Evolutionary conservation across 2,797 vertebrate species (phyloP).

Genomic region (Galaxias olidus): DNA sequence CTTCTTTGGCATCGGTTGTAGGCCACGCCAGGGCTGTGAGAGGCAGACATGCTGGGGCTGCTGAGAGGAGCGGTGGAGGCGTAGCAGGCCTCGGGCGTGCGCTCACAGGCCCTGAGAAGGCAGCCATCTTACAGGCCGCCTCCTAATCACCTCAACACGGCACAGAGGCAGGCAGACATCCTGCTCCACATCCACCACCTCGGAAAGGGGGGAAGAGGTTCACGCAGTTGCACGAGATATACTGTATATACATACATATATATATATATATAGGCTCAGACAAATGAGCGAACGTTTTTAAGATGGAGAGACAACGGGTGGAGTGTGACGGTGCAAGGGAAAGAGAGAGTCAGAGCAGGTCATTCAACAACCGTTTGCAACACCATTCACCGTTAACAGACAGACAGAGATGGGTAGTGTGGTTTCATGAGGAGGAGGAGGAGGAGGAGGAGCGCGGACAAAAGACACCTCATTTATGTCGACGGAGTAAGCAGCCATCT

Average conservation of each 20-base stretch:
- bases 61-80: constrained; percentile 45
- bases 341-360: constrained; percentile 33
- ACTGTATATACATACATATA: too few species aligned
- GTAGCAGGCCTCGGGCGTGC: constrained; percentile 58
- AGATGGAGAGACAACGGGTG: constrained; percentile 7
- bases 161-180: constrained; percentile 29
- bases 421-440: constrained; percentile 58
- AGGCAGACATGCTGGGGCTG: background rate
- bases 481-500: constrained; percentile 84
- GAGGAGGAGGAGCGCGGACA: constrained; percentile 52
- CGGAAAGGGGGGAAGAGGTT: too few species aligned
- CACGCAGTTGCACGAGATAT: too few species aligned
- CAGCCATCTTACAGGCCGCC: constrained; percentile 63
- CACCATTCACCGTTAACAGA: constrained; percentile 27
- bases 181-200: constrained; percentile 7
- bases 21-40: background rate
- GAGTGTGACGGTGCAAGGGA: constrained; percentile 12
- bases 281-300: constrained; percentile 15
- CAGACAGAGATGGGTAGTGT: constrained; percentile 22
- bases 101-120: constrained; percentile 59
- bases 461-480: constrained; percentile 82
- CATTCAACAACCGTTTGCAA: background rate
- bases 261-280: background rate
- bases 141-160: constrained; percentile 75
- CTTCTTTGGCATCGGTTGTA: too few species aligned